Evolutionary conservation across 2,113 vertebrate species (phyloP).

Genomic region (Bothrops jararaca): DNA sequence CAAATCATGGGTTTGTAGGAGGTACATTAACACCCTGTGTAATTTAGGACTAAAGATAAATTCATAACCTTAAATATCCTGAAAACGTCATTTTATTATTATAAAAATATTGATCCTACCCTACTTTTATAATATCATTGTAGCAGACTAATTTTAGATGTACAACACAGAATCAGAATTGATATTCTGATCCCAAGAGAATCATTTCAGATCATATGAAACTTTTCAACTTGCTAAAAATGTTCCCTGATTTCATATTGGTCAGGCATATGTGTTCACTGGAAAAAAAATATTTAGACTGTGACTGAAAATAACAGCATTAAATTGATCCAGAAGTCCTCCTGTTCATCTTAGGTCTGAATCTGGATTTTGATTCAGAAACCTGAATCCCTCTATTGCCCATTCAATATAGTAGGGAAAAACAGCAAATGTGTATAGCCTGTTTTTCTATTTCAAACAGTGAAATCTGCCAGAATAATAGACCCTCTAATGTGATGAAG

Average conservation of each 20-base stretch:
- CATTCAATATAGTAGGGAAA: background rate
- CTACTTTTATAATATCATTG: background rate
- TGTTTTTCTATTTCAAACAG: background rate
- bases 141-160: background rate
- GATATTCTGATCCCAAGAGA: background rate
- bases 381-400: background rate
- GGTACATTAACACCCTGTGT: background rate
- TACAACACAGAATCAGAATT: background rate
- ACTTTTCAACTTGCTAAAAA: background rate
- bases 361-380: background rate
- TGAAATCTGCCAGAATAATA: background rate
- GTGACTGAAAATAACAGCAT: background rate
- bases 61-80: background rate
- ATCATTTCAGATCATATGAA: background rate
- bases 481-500: background rate
- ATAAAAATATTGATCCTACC: background rate
- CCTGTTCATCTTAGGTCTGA: background rate
- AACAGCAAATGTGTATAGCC: background rate
- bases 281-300: background rate
- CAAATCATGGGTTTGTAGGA: background rate
- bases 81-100: background rate
- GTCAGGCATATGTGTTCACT: background rate
- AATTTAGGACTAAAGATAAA: background rate
- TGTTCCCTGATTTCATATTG: background rate
- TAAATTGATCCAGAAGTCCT: background rate